Conservation (phyloP, 2,888 invertebrate species). For the Oscheius sp. region DNA sequence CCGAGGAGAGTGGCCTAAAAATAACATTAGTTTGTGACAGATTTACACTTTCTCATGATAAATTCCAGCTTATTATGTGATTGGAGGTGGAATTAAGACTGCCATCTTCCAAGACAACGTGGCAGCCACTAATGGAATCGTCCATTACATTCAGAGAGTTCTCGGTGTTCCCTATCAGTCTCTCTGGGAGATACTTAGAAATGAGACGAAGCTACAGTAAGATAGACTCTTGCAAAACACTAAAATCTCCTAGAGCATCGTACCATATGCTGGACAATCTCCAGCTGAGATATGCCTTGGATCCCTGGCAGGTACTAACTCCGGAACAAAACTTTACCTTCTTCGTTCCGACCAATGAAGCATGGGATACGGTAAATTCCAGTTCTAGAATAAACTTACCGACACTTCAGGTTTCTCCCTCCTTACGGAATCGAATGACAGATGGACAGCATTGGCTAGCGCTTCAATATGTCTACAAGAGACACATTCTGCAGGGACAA, state of each 20-base stretch:
- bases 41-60: conserved; percentile 28
- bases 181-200: conserved; percentile 70
- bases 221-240: not conserved
- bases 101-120: conserved; percentile 72
- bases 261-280: conserved; percentile 69
- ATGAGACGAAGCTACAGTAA: conserved; percentile 69
- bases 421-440: conserved; percentile 64
- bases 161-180: conserved; percentile 73
- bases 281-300: conserved; percentile 70
- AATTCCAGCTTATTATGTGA: conserved; percentile 72
- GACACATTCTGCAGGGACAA: conserved; percentile 84
- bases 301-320: conserved; percentile 73
- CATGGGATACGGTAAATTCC: conserved; percentile 82
- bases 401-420: conserved; percentile 53
- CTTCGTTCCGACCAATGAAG: conserved; percentile 89
- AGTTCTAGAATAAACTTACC: not conserved
- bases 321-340: conserved; percentile 82
- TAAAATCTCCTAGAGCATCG: conserved; percentile 50
- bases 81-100: conserved; percentile 73
- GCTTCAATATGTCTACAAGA: conserved; percentile 79
- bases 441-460: conserved; percentile 73
- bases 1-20: conserved; percentile 73
- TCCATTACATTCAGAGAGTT: conserved; percentile 74
- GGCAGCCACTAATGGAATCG: conserved; percentile 73
- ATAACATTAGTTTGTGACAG: conserved; percentile 71